Evolutionary conservation across 2,113 vertebrate species (phyloP).

Genomic region (Peromyscus leucopus): DNA sequence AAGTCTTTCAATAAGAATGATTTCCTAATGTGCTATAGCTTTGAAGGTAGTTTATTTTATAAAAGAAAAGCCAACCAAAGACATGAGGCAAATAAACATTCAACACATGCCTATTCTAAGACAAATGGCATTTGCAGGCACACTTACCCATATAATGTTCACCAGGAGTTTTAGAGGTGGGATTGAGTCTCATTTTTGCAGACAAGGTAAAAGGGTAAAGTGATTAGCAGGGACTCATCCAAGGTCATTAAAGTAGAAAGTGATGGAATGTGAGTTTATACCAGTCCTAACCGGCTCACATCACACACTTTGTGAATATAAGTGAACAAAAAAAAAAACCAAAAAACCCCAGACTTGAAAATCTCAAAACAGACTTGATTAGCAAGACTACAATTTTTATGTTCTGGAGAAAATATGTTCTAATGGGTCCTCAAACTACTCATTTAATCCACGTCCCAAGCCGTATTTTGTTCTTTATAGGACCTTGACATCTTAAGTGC

Average conservation of each 20-base stretch:
- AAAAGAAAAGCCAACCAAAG: slow-evolving; percentile 50
- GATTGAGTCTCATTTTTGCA: slow-evolving; percentile 16
- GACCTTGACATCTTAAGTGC: not conserved
- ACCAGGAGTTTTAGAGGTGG: not conserved
- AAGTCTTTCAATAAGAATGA: slow-evolving; percentile 23
- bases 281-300: not conserved
- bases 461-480: not conserved
- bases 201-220: not conserved
- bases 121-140: not conserved
- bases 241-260: not conserved
- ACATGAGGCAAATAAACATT: slow-evolving; percentile 35
- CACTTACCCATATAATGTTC: not conserved
- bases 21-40: not conserved
- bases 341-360: not conserved
- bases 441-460: not conserved
- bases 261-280: not conserved
- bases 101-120: not conserved
- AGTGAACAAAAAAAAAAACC: not conserved
- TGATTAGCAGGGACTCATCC: not conserved
- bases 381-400: slow-evolving; percentile 31
- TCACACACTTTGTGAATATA: not conserved
- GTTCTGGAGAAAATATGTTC: slow-evolving; percentile 1
- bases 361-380: not conserved
- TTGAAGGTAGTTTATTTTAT: slow-evolving; percentile 59
- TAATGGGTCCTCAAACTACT: not conserved